Evolutionary conservation across 2,888 invertebrate species (phyloP).

Genomic region (Cetonia aurata): DNA sequence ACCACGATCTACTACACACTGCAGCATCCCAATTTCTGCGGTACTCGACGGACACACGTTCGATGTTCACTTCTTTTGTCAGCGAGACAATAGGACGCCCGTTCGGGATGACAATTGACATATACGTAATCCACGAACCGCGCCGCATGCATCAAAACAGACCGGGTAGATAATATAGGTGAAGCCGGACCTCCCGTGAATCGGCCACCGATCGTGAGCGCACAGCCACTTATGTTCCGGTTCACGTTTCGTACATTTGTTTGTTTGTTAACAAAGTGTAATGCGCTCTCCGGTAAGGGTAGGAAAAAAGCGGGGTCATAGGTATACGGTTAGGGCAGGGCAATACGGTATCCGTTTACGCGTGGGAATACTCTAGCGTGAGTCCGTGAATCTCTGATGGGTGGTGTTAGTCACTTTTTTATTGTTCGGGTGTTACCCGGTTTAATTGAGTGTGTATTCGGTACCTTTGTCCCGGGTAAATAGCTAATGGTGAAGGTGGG

Average conservation of each 20-base stretch:
- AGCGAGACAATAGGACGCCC: slow-evolving; percentile 8
- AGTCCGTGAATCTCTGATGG: background rate
- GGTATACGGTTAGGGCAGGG: background rate
- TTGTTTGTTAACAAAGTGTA: slow-evolving; percentile 13
- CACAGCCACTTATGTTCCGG: too few species aligned
- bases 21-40: too few species aligned
- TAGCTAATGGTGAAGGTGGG: slow-evolving; percentile 2
- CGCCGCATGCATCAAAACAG: background rate
- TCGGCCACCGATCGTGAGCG: background rate
- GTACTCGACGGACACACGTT: background rate
- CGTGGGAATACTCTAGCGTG: slow-evolving; percentile 3
- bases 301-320: too few species aligned
- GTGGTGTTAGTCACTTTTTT: slow-evolving; percentile 5
- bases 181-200: slow-evolving; percentile 20
- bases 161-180: background rate
- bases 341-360: background rate
- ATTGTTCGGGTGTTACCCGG: slow-evolving; percentile 19
- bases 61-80: slow-evolving; percentile 40
- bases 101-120: slow-evolving; percentile 36
- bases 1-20: too few species aligned
- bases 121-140: background rate
- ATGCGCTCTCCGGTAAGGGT: background rate
- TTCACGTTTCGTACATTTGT: background rate
- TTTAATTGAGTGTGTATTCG: slow-evolving; percentile 29
- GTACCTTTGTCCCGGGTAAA: slow-evolving; percentile 7